phyloP scores from a whole-genome alignment of 2,888 invertebrate genomes.

The Merodon equestris region DNA sequence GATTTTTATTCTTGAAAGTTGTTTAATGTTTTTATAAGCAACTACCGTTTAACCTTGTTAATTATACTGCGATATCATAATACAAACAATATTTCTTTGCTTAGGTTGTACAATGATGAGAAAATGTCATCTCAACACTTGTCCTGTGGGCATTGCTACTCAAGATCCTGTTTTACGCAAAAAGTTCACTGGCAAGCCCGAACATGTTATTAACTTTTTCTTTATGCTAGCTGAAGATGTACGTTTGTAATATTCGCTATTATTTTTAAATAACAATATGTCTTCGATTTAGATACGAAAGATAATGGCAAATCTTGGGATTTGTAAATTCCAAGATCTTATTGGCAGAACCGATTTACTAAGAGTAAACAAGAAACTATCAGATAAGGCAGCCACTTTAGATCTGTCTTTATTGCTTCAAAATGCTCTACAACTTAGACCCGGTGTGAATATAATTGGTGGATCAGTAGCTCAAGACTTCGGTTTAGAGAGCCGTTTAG shows the following conservation, averaged over 20 bases:
- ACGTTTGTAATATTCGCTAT: conserved; percentile 65
- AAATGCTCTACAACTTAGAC: conserved; percentile 93
- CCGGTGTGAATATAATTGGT: conserved; percentile 93
- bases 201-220: conserved; percentile 97
- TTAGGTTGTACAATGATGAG: conserved; percentile 99
- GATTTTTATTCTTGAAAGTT: no score
- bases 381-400: conserved; percentile 90
- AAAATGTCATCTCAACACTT: conserved; percentile 99
- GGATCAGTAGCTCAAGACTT: conserved; percentile 92
- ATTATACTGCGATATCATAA: no score
- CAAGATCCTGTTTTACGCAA: conserved; percentile 97
- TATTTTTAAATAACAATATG: not conserved
- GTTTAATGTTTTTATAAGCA: no score
- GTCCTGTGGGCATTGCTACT: conserved; percentile 99
- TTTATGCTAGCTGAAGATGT: conserved; percentile 99
- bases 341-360: conserved; percentile 95
- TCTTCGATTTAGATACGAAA: conserved; percentile 84
- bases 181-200: conserved; percentile 98
- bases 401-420: conserved; percentile 92
- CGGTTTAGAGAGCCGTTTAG: conserved; percentile 90
- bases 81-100: no score
- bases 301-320: conserved; percentile 94
- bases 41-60: no score
- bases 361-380: conserved; percentile 85
- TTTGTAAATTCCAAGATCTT: conserved; percentile 92